A percentile compares a stretch with the other conserved stretches of the same genome.
Conservation (phyloP, 2,113 vertebrate genomes). For the Phocoena phocoena region DNA sequence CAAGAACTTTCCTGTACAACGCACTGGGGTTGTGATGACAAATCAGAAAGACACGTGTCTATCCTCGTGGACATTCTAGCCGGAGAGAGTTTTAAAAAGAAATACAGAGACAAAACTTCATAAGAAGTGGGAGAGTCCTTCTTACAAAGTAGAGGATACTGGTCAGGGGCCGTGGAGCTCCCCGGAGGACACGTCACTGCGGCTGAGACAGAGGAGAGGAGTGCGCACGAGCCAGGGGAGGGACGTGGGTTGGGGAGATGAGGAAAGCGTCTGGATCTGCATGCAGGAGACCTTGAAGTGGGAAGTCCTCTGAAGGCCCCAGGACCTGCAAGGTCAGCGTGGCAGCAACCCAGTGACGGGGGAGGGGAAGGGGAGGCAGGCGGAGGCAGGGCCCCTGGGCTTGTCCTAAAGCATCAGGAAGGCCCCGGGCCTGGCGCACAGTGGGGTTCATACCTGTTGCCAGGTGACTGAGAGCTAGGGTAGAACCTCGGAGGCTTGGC, state of each 20-base stretch:
- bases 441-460: background rate
- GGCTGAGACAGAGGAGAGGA: background rate
- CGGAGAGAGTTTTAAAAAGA: background rate
- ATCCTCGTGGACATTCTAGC: background rate
- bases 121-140: background rate
- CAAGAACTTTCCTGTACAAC: background rate
- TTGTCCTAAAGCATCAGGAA: background rate
- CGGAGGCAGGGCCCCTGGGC: too few species aligned
- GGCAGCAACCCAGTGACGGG: accelerated
- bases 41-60: background rate
- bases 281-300: accelerated
- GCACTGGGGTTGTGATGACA: accelerated
- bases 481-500: too few species aligned
- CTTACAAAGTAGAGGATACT: accelerated
- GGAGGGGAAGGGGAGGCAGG: background rate
- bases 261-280: background rate
- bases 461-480: background rate
- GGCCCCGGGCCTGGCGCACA: accelerated
- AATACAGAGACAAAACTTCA: background rate
- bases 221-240: background rate
- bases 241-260: background rate
- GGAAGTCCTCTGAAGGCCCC: background rate
- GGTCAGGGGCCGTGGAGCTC: too few species aligned
- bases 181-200: background rate
- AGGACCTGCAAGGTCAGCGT: background rate